phyloP scores from a whole-genome alignment of 2,888 invertebrate genomes.

The Hirtodrosophila trivittata region DNA sequence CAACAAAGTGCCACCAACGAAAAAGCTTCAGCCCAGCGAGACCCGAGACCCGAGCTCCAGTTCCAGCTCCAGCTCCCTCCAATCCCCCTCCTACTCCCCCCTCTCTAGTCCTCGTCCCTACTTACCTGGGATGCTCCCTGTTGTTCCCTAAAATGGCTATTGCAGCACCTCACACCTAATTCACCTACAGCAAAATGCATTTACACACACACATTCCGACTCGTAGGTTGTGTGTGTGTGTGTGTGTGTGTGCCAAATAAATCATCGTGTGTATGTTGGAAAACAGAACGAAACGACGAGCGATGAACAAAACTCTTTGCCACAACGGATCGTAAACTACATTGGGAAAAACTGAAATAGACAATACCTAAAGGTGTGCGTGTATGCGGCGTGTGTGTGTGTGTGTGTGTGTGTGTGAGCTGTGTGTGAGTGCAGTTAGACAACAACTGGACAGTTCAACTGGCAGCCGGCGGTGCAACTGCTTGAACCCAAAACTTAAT shows the following conservation, averaged over 20 bases:
- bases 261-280: conserved; percentile 70
- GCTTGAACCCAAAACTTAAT: conserved; percentile 73
- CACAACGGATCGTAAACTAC: conserved; percentile 70
- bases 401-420: neutral
- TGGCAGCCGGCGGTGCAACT: conserved; percentile 66
- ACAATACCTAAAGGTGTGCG: conserved; percentile 56
- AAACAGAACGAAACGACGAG: conserved; percentile 53
- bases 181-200: conserved; percentile 70
- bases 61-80: neutral
- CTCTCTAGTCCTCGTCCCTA: neutral
- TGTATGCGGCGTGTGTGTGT: neutral
- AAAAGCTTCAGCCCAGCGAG: conserved; percentile 64
- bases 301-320: conserved; percentile 54
- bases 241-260: conserved; percentile 74
- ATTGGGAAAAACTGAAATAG: conserved; percentile 77
- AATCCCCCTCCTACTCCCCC: neutral
- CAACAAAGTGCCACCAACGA: conserved; percentile 74
- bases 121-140: conserved; percentile 5
- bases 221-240: conserved; percentile 45
- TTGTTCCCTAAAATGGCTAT: conserved; percentile 7
- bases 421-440: conserved; percentile 23
- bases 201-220: conserved; percentile 43
- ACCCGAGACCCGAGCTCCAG: conserved; percentile 23
- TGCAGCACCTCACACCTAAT: conserved; percentile 50
- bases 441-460: conserved; percentile 66